phyloP scores from a whole-genome alignment of 2,888 invertebrate genomes.

The Ormia ochracea region DNA sequence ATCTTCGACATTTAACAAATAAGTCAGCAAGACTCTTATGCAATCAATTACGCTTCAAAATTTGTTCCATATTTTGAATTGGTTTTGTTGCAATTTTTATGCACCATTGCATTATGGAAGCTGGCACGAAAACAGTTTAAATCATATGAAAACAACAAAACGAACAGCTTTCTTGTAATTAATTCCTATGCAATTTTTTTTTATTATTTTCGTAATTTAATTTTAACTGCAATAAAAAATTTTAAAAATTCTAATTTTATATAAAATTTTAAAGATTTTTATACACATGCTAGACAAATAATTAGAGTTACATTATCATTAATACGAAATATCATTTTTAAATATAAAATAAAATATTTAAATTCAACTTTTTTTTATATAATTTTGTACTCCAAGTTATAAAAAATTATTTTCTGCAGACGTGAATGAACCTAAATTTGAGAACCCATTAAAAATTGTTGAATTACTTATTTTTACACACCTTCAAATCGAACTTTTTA shows the following conservation, averaged over 20 bases:
- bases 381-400: too few species aligned
- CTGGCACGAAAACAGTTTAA: background rate
- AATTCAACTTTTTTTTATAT: too few species aligned
- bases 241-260: too few species aligned
- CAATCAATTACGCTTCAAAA: conserved; percentile 2
- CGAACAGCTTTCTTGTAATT: background rate
- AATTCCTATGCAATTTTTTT: background rate
- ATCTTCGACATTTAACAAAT: conserved; percentile 44
- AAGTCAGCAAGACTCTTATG: conserved; percentile 12
- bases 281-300: too few species aligned
- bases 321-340: too few species aligned
- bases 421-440: conserved; percentile 27
- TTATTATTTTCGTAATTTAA: too few species aligned
- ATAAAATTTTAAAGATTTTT: too few species aligned
- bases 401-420: background rate
- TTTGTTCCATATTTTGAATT: conserved; percentile 20
- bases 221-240: too few species aligned
- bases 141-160: background rate
- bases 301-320: too few species aligned
- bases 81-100: background rate
- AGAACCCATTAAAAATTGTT: conserved; percentile 3
- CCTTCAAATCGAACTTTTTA: conserved; percentile 28
- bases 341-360: too few species aligned
- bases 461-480: conserved; percentile 17
- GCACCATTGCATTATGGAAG: background rate